Conservation (phyloP, 2,113 vertebrate genomes). For the Nymphicus hollandicus region DNA sequence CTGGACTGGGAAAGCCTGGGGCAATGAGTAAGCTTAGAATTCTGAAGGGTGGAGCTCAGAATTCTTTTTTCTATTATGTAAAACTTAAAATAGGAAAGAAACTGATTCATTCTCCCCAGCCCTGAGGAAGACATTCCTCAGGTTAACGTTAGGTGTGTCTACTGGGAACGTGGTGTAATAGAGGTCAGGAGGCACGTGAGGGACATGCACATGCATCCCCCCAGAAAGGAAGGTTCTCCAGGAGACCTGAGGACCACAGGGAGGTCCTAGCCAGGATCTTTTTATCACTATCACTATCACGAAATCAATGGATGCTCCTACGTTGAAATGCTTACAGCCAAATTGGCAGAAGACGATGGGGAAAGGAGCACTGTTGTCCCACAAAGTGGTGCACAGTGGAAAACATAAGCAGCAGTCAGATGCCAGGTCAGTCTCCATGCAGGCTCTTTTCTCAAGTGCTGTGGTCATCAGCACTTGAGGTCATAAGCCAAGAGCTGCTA, state of each 20-base stretch:
- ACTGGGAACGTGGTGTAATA: background rate
- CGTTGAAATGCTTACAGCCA: background rate
- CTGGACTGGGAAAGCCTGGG: background rate
- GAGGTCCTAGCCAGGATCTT: background rate
- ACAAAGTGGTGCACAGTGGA: background rate
- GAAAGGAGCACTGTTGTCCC: background rate
- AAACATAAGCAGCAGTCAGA: background rate
- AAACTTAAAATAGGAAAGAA: slow-evolving; percentile 7
- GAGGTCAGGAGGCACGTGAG: background rate
- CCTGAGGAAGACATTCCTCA: background rate
- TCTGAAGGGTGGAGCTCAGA: slow-evolving; percentile 12
- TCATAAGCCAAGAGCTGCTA: background rate
- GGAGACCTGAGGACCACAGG: background rate
- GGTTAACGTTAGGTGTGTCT: background rate
- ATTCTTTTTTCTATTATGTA: background rate
- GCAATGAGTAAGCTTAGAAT: slow-evolving; percentile 11
- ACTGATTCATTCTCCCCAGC: slow-evolving; percentile 10
- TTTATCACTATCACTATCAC: background rate
- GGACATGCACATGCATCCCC: background rate
- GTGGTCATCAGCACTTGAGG: background rate
- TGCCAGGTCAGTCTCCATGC: background rate
- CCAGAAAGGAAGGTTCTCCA: background rate
- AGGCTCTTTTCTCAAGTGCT: background rate
- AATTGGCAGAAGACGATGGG: background rate
- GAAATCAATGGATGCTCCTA: background rate